Evolutionary conservation across 2,113 vertebrate species (phyloP).

Genomic region (Progne subis): DNA sequence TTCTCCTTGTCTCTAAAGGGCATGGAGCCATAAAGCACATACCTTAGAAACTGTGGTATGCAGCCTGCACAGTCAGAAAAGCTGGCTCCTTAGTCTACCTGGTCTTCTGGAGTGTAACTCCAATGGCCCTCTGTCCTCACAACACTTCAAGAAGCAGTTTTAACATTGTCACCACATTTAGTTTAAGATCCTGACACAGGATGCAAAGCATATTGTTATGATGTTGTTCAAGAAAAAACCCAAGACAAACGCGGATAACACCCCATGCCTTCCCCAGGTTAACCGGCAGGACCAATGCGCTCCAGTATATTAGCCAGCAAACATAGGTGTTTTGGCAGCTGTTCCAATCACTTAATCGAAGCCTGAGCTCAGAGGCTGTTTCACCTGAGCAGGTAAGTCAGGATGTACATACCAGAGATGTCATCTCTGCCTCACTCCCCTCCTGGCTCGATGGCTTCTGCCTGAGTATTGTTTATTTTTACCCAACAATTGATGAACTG

Average conservation of each 20-base stretch:
- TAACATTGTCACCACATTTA: background rate
- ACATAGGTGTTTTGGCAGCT: conserved; percentile 21
- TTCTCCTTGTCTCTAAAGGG: background rate
- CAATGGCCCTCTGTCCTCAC: background rate
- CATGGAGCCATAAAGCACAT: background rate
- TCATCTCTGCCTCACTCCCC: conserved; percentile 46
- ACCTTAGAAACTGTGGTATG: background rate
- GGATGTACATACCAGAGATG: conserved; percentile 55
- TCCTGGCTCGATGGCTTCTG: conserved; percentile 50
- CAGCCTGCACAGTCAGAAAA: background rate
- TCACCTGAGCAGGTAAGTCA: background rate
- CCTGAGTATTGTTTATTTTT: conserved; percentile 60
- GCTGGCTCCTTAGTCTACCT: background rate
- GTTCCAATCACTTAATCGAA: conserved; percentile 20
- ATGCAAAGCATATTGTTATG: background rate
- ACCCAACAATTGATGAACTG: conserved; percentile 56
- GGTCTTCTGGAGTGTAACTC: background rate
- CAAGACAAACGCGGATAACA: background rate
- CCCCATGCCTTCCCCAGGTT: background rate
- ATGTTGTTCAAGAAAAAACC: background rate
- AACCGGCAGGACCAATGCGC: background rate
- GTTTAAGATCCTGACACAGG: background rate
- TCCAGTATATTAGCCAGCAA: background rate
- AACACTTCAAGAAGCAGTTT: background rate
- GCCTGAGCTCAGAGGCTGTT: conserved; percentile 20